phyloP scores from a whole-genome alignment of 2,797 vertebrate genomes.

The Heteromormyrus szaboi region DNA sequence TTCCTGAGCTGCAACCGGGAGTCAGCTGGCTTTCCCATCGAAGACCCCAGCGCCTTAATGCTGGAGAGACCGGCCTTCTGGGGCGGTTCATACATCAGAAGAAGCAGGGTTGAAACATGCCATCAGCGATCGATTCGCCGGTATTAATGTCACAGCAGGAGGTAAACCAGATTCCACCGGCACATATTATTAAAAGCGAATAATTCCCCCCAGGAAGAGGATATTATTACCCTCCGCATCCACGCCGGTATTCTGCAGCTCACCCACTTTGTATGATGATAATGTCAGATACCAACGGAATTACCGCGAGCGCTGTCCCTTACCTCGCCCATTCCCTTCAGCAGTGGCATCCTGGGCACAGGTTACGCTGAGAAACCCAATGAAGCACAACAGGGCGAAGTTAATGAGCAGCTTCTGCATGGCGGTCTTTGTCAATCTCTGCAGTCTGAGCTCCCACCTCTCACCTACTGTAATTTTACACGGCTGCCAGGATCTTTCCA shows the following conservation, averaged over 20 bases:
- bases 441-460: background rate
- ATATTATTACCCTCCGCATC: background rate
- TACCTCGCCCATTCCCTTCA: conserved; percentile 55
- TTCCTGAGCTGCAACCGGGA: background rate
- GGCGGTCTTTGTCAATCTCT: conserved; percentile 21
- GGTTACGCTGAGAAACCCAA: conserved; percentile 48
- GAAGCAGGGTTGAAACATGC: background rate
- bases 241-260: background rate
- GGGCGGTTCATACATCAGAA: background rate
- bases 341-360: conserved; percentile 41
- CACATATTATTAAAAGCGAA: background rate
- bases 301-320: conserved; percentile 1
- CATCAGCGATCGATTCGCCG: background rate
- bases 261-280: background rate
- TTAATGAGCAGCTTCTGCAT: conserved; percentile 49
- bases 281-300: background rate
- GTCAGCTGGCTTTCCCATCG: background rate
- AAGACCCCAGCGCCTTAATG: background rate
- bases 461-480: background rate
- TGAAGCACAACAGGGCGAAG: conserved; percentile 39
- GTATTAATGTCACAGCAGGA: background rate
- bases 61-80: background rate
- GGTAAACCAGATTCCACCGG: background rate
- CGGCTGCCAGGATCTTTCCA: background rate
- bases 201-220: background rate